phyloP scores from a whole-genome alignment of 2,113 vertebrate genomes.

The Crotalus tigris region DNA sequence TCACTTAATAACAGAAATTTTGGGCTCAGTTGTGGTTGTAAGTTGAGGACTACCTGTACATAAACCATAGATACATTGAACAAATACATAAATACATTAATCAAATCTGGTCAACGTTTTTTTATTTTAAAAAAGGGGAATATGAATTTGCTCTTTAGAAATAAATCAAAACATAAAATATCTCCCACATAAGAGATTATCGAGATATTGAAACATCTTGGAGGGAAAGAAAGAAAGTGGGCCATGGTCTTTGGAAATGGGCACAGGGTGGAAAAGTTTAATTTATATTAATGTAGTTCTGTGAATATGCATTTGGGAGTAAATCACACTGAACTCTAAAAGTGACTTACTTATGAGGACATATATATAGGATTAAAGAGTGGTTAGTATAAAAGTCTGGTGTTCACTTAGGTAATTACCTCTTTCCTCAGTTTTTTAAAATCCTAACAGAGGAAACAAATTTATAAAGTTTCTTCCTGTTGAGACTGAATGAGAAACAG shows the following conservation, averaged over 20 bases:
- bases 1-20: no score
- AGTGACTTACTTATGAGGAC: neutral
- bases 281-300: neutral
- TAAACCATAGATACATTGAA: neutral
- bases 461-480: constrained; percentile 76
- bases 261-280: neutral
- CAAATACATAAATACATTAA: neutral
- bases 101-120: neutral
- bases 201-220: neutral
- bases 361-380: neutral
- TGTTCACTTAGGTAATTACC: constrained; percentile 28
- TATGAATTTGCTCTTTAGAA: neutral
- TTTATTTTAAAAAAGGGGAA: neutral
- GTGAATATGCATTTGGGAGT: neutral
- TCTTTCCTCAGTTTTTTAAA: neutral
- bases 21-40: neutral
- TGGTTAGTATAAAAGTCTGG: constrained; percentile 29
- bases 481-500: constrained; percentile 71
- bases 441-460: constrained; percentile 71
- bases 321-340: neutral
- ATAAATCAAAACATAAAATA: neutral
- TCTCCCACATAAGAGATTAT: neutral
- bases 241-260: constrained; percentile 29
- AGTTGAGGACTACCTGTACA: neutral
- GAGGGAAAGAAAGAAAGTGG: neutral